Base-by-base conservation (phyloP, 2,888 invertebrate species). In the Macrophya alboannulata region DNA sequence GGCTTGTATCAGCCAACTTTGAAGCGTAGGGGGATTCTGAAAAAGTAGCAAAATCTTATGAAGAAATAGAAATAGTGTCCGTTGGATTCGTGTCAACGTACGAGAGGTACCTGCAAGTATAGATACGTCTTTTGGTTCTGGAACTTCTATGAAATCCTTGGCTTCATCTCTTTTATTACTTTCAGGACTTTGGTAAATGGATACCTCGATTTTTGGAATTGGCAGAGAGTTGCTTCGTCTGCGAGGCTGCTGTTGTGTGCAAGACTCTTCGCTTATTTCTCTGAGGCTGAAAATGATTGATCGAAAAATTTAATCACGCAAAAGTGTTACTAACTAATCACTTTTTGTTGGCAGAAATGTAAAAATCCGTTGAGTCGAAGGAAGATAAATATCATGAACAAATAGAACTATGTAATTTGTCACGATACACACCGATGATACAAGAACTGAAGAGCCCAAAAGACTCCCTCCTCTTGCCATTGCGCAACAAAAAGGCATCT, bases 391-490 rank as follows among this genome's bases (percentile, higher is more conserved):
- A 5, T 43, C 4, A 43, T 62, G 4, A 45, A 9, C n/a, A 31
- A 45, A 74, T 31, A 10, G 21, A 2, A 25, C 1, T 21, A n/a
- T n/a, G n/a, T n/a, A 4, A 74, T 74, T 72, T 4, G 43, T 62
- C 62, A 6, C 4, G 21, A 59, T 43, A 62, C 81, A 21, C 91
- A 98, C 98, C 98, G 96, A 92, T 98, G 98, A 90, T 97, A 97
- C 87, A 98, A 94, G 94, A 97, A 99, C 92, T 98, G 97, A 48
- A 99, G 94, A 17, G 98, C 99, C 99, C 99, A 99, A 93, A 97
- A 98, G 15, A 99, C 97, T 0, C 99, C 99, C 93, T 99, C 99
- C 92, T 99, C 99, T 92, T 98, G 97, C 99, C 99, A 99, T 91
- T 99, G 98, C 0, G 98, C 96, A 86, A 99, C 97, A 92, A 99